Conservation (phyloP, 2,888 invertebrate genomes). For the Anaspis maculata region DNA sequence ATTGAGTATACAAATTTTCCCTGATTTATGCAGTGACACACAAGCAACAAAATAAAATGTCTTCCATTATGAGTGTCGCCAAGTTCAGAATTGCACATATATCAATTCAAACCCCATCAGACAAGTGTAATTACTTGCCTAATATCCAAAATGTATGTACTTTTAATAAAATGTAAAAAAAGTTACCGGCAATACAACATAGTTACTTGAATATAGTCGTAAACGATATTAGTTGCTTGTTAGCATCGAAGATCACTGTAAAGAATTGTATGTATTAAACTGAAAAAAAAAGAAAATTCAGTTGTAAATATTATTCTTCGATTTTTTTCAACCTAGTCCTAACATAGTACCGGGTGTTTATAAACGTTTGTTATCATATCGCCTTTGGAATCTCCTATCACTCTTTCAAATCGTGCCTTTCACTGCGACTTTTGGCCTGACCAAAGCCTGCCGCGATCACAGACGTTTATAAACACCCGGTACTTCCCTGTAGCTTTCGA, state of each 20-base stretch:
- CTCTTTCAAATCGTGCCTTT: too few relatives aligned
- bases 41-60: too few relatives aligned
- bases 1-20: neutral
- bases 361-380: neutral
- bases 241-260: constrained; percentile 7
- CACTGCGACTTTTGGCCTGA: too few relatives aligned
- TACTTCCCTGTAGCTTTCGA: too few relatives aligned
- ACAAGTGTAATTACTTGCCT: neutral
- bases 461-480: too few relatives aligned
- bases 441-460: too few relatives aligned
- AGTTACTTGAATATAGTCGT: constrained; percentile 1
- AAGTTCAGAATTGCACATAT: neutral
- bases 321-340: neutral
- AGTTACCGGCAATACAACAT: too few relatives aligned
- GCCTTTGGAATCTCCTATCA: too few relatives aligned
- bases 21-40: too few relatives aligned
- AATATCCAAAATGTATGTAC: neutral
- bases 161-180: constrained; percentile 2
- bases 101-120: too few relatives aligned
- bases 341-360: neutral
- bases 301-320: neutral
- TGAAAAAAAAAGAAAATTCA: constrained; percentile 1
- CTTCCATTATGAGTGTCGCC: too few relatives aligned
- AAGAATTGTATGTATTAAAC: constrained; percentile 5
- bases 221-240: neutral